These are phyloP conservation scores for Dasypolia templi DNA, from an alignment of 2,888 invertebrate genomes.

Conservation along the genomic window DNA sequence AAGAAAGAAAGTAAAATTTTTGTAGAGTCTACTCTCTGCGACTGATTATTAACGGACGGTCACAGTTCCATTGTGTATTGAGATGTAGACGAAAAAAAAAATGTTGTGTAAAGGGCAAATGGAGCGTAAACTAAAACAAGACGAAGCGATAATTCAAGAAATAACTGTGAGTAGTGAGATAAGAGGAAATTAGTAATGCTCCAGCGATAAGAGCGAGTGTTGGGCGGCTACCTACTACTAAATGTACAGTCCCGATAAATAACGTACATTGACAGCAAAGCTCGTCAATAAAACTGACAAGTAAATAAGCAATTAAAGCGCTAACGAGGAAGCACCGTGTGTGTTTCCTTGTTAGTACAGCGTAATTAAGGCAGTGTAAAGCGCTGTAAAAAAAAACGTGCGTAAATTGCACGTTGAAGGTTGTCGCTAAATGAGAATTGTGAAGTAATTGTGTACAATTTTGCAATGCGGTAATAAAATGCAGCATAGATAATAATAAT, in stretches of 20 bases:
- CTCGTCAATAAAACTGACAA: slow-evolving; percentile 68
- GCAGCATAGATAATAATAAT: slow-evolving; percentile 4
- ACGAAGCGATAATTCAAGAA: slow-evolving; percentile 64
- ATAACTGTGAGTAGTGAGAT: slow-evolving; percentile 59
- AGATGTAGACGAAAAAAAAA: slow-evolving; percentile 34
- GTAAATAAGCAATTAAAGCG: slow-evolving; percentile 70
- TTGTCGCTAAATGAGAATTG: slow-evolving; percentile 47
- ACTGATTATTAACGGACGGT: slow-evolving; percentile 33
- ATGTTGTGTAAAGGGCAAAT: slow-evolving; percentile 51
- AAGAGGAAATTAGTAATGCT: slow-evolving; percentile 65
- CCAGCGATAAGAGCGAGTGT: slow-evolving; percentile 51
- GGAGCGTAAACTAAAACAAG: slow-evolving; percentile 63
- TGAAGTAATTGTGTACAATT: slow-evolving; percentile 38
- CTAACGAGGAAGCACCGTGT: slow-evolving; percentile 65
- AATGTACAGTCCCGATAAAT: slow-evolving; percentile 40
- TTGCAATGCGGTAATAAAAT: slow-evolving; percentile 17
- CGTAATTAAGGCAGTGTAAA: slow-evolving; percentile 58
- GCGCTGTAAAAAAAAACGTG: slow-evolving; percentile 63
- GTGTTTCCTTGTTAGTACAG: slow-evolving; percentile 65
- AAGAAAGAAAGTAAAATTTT: slow-evolving; percentile 33
- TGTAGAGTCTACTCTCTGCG: slow-evolving; percentile 8
- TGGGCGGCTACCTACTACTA: slow-evolving; percentile 29
- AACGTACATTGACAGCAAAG: slow-evolving; percentile 46
- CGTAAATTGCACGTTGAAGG: slow-evolving; percentile 59
- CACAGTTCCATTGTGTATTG: slow-evolving; percentile 13